These are phyloP conservation scores for Mylabris phalerata DNA, from an alignment of 1,140 invertebrate species.

Conservation along the genomic window DNA sequence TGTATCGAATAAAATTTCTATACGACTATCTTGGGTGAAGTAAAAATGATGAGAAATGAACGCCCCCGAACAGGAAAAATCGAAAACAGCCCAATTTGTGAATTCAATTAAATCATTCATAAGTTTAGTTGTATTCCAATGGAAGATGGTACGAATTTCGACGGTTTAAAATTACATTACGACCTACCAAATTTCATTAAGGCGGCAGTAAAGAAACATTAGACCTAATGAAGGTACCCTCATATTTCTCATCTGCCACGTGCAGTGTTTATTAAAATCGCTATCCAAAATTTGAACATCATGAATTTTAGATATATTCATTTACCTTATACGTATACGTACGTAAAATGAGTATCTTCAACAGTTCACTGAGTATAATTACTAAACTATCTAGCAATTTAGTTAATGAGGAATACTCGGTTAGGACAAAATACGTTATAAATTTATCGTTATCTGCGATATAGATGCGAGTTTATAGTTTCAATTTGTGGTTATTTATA, in stretches of 20 bases:
- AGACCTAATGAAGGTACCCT: constrained; percentile 20
- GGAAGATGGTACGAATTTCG: constrained; percentile 6
- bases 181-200: constrained; percentile 15
- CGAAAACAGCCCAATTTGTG: no score
- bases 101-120: no score
- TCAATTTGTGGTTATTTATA: constrained; percentile 11
- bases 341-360: no score
- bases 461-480: not conserved
- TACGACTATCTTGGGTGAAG: no score
- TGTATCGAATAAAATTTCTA: no score
- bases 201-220: constrained; percentile 14
- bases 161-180: constrained; percentile 12
- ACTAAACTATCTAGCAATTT: constrained; percentile 12
- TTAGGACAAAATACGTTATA: constrained; percentile 11
- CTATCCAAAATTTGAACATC: no score
- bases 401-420: constrained; percentile 10
- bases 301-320: no score
- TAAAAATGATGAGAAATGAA: no score
- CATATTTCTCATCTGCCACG: constrained; percentile 14
- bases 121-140: no score
- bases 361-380: not conserved
- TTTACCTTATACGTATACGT: no score
- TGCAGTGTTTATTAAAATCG: constrained; percentile 13
- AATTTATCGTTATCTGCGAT: constrained; percentile 1
- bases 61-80: no score